These are phyloP conservation scores for Hylaea fasciaria DNA, from an alignment of 2,888 invertebrate genomes.

Conservation along the genomic window DNA sequence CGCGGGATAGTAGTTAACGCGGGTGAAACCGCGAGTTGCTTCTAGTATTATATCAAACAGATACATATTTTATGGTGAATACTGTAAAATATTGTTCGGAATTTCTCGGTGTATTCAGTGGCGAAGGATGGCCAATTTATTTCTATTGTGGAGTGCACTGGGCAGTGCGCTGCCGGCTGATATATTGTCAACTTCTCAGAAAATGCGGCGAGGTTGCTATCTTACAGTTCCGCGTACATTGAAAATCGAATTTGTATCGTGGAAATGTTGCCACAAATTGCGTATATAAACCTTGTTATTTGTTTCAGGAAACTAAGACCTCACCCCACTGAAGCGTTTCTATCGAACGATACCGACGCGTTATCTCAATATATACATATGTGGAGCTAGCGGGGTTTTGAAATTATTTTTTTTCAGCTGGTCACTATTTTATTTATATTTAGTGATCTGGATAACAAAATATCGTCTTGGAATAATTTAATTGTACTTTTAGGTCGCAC, in stretches of 20 bases:
- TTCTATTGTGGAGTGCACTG: slow-evolving; percentile 21
- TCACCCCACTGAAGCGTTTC: no score
- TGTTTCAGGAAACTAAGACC: no score
- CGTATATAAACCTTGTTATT: background rate
- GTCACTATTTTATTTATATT: no score
- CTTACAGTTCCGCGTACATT: slow-evolving; percentile 1
- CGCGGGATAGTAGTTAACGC: no score
- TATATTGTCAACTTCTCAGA: slow-evolving; percentile 7
- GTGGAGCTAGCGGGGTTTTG: no score
- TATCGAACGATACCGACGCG: no score
- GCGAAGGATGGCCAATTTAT: slow-evolving; percentile 25
- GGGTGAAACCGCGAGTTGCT: no score
- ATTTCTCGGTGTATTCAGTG: slow-evolving; percentile 7
- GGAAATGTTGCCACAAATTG: background rate
- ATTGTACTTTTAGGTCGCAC: no score
- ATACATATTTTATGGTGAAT: background rate
- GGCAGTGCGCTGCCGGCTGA: slow-evolving; percentile 4
- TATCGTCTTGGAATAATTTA: no score
- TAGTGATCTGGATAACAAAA: no score
- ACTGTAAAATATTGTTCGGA: slow-evolving; percentile 1
- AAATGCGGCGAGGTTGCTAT: slow-evolving; percentile 6
- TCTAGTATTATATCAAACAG: background rate
- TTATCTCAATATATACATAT: no score
- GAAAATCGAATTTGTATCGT: background rate
- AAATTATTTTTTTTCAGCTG: no score